A percentile compares a stretch with the other conserved stretches of the same genome.
Evolutionary conservation across 2,888 invertebrate species (phyloP).

Genomic region (Dyspetes luteomarginatus): DNA sequence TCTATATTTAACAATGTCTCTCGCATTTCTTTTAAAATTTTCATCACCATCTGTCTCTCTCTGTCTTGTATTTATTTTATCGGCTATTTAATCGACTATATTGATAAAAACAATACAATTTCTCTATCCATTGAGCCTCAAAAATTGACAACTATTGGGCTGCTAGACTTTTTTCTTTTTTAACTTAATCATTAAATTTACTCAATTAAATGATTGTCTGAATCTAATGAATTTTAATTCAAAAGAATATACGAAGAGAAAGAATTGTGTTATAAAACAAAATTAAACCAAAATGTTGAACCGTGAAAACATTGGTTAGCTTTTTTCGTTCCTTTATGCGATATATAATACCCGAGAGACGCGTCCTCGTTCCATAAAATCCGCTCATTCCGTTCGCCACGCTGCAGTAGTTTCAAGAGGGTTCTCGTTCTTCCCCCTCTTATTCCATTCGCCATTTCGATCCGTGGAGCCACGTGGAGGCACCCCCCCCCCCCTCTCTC

Average conservation of each 20-base stretch:
- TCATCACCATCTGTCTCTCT: background rate
- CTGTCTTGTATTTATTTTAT: background rate
- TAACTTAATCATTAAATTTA: no score
- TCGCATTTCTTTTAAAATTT: background rate
- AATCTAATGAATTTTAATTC: no score
- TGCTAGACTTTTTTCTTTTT: no score
- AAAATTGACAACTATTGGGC: no score
- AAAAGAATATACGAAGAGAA: no score
- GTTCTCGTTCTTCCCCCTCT: background rate
- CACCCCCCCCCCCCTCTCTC: background rate
- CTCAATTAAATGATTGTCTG: no score
- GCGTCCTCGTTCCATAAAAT: slow-evolving; percentile 33
- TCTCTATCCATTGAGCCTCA: no score
- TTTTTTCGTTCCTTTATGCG: background rate
- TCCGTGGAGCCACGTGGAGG: no score
- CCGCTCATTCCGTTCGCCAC: background rate
- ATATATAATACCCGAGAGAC: background rate
- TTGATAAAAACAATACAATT: no score
- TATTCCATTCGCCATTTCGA: background rate
- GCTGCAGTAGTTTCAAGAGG: slow-evolving; percentile 42
- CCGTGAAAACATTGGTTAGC: background rate
- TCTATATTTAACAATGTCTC: slow-evolving; percentile 19
- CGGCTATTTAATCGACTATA: background rate
- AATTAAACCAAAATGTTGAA: background rate
- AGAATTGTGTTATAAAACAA: no score